Base-by-base conservation (phyloP, 2,888 invertebrate genomes). In the Hypomecis punctinalis region DNA sequence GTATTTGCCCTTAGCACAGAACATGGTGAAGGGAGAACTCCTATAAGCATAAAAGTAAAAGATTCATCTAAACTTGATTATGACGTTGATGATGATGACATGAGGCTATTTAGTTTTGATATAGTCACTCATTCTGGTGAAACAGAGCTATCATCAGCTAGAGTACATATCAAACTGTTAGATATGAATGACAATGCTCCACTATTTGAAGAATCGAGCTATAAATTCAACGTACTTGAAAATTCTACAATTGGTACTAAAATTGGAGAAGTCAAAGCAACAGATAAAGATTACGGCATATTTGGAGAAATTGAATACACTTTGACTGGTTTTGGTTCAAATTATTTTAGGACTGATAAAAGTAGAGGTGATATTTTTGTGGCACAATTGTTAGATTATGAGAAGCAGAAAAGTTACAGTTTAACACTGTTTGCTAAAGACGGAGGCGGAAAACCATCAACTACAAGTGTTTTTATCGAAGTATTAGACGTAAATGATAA, bases 141-240 rank as follows among this genome's bases (percentile, higher is more conserved):
- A 0, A 76, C 85, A 76, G 94, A 96, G 83, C 88, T 94, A 55
- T 94, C 96, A 6, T 91, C 91, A 46, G 91, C 95, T 0, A 90
- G 94, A 71, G 94, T 96, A 0, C 94, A 94, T 58, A 94, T 95
- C 1, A 94, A 95, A 69, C 84, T 97, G 0, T 77, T 95, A 39
- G 97, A 97, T 82, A 95, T 96, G 55, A 97, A 97, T 77, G 97
- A 97, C 74, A 97, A 97, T 75, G 88, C 95, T 0, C 97, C 97
- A 0, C 84, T 94, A 43, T 97, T 97, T 76, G 91, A 94, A 7
- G 89, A 94, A 64, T 81, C 93, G 0, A 93, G 94, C 11, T 97
- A 96, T 76, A 94, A 94, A 61, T 94, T 96, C 46, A 93, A 94
- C 47, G 94, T 96, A 0, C 85, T 93, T 1, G 97, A 97, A 85